Percentiles rank a stretch among this genome's conserved stretches.
Evolutionary conservation across 2,113 vertebrate genomes (phyloP).

Genomic region (Heteronetta atricapilla): DNA sequence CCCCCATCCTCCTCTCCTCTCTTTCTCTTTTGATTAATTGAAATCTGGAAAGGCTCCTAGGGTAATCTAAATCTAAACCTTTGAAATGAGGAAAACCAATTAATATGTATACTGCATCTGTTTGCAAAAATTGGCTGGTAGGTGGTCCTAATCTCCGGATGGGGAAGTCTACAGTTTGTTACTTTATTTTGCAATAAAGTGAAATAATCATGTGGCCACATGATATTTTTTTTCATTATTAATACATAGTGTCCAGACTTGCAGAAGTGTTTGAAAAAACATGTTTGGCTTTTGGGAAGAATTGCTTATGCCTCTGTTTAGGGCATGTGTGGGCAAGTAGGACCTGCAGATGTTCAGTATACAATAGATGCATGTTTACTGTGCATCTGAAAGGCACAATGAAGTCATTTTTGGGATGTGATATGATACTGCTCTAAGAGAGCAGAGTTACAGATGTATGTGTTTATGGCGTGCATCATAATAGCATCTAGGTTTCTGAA

Average conservation of each 20-base stretch:
- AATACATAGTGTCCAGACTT: neutral
- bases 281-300: neutral
- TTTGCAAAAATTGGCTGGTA: neutral
- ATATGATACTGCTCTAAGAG: neutral
- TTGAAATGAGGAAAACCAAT: neutral
- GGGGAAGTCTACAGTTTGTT: neutral
- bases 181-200: neutral
- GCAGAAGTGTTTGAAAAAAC: neutral
- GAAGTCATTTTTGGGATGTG: neutral
- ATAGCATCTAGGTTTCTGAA: neutral
- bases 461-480: neutral
- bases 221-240: constrained; percentile 12
- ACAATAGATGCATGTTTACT: neutral
- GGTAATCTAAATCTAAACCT: neutral
- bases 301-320: neutral
- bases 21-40: neutral
- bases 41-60: neutral
- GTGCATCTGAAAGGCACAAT: neutral
- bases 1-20: neutral
- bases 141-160: neutral
- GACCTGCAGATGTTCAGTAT: neutral
- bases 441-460: neutral
- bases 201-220: neutral
- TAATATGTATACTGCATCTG: neutral
- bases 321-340: neutral